phyloP scores from a whole-genome alignment of 2,888 invertebrate genomes.

The Drosophila fungiperda region DNA sequence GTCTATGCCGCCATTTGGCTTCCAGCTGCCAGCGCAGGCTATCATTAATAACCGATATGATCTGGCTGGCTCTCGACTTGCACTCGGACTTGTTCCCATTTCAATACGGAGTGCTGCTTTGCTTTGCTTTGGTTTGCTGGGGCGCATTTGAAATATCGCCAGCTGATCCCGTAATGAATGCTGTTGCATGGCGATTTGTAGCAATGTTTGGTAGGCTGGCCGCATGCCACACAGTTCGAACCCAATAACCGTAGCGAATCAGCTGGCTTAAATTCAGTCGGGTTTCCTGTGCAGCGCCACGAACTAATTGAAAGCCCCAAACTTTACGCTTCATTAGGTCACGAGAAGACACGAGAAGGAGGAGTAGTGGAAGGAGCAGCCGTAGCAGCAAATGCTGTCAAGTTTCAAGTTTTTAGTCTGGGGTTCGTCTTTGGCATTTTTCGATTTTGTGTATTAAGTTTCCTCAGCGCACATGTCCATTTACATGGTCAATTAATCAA shows the following conservation, averaged over 20 bases:
- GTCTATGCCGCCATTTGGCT: constrained; percentile 82
- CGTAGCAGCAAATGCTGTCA: constrained; percentile 24
- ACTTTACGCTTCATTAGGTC: constrained; percentile 77
- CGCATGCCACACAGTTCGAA: constrained; percentile 40
- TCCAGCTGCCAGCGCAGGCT: constrained; percentile 79
- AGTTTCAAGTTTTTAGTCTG: constrained; percentile 35
- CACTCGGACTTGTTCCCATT: constrained; percentile 60
- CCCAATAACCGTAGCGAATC: constrained; percentile 40
- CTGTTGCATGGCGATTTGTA: constrained; percentile 60
- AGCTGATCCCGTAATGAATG: constrained; percentile 73
- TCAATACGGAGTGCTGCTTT: constrained; percentile 26
- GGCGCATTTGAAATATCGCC: constrained; percentile 71
- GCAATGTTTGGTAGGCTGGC: constrained; percentile 26
- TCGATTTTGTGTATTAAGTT: constrained; percentile 63
- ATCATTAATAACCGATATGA: constrained; percentile 84
- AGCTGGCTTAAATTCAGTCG: constrained; percentile 3
- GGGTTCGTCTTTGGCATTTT: constrained; percentile 40
- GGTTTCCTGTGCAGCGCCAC: constrained; percentile 10
- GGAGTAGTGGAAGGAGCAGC: background rate
- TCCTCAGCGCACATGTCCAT: constrained; percentile 73
- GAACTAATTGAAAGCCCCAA: constrained; percentile 67
- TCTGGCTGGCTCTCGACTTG: constrained; percentile 52
- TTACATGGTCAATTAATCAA: constrained; percentile 78
- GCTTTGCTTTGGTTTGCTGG: constrained; percentile 4
- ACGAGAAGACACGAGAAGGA: constrained; percentile 15